A percentile compares a stretch with the other conserved stretches of the same genome.
These are phyloP conservation scores for Florisuga fusca DNA, from an alignment of 2,797 vertebrate species.

Conservation along the genomic window DNA sequence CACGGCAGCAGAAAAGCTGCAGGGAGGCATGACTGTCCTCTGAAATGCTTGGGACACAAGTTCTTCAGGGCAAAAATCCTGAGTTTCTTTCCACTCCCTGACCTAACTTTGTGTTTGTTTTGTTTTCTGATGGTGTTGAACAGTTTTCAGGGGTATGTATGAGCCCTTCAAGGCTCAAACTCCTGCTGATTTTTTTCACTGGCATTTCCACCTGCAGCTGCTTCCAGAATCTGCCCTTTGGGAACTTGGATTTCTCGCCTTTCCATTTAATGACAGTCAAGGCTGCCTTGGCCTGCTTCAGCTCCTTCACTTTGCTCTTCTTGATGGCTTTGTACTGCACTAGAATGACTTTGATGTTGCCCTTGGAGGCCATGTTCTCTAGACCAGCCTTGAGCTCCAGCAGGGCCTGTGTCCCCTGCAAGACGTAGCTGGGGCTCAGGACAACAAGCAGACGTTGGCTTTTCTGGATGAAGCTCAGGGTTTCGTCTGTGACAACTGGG, in stretches of 20 bases:
- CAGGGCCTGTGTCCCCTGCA: conserved; percentile 91
- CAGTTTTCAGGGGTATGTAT: conserved; percentile 58
- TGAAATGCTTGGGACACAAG: background rate
- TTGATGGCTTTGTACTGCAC: conserved; percentile 89
- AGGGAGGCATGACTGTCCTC: background rate
- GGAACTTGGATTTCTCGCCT: conserved; percentile 89
- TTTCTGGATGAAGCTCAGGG: conserved; percentile 92
- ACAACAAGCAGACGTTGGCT: conserved; percentile 93
- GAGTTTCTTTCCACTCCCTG: background rate
- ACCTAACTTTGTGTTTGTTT: background rate
- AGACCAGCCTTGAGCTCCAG: conserved; percentile 96
- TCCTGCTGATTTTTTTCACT: conserved; percentile 75
- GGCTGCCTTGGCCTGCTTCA: conserved; percentile 86
- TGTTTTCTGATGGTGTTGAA: conserved; percentile 29
- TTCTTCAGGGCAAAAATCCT: background rate
- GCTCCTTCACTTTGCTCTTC: conserved; percentile 88
- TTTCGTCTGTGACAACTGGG: conserved; percentile 96
- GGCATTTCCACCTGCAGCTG: conserved; percentile 90
- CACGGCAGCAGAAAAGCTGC: background rate
- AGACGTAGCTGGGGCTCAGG: conserved; percentile 89
- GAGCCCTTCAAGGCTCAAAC: conserved; percentile 51
- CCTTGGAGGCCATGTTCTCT: conserved; percentile 89
- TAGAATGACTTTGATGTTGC: conserved; percentile 92
- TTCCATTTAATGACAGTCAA: conserved; percentile 91
- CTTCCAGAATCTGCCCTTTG: conserved; percentile 93